Conservation (phyloP, 2,113 vertebrate genomes). For the Apeltes quadracus region DNA sequence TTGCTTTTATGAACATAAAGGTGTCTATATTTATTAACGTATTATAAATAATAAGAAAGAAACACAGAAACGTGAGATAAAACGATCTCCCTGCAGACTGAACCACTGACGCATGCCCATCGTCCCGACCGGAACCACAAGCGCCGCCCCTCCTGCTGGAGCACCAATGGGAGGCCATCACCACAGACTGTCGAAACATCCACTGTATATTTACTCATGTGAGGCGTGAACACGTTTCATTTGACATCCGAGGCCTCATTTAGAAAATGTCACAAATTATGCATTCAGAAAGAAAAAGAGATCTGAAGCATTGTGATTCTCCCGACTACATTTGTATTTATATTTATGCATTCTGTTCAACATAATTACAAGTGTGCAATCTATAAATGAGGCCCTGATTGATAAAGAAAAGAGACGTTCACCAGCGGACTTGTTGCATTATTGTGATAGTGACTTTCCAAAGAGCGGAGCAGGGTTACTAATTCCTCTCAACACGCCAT, state of each 20-base stretch:
- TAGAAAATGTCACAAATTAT: constrained; percentile 17
- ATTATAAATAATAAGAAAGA: neutral
- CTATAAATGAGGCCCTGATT: constrained; percentile 23
- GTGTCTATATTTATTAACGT: no score
- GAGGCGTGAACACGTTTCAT: constrained; percentile 13
- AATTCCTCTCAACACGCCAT: constrained; percentile 18
- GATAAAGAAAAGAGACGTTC: neutral
- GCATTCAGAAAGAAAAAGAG: neutral
- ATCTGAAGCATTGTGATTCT: neutral
- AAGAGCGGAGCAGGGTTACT: neutral
- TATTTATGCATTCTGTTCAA: constrained; percentile 3
- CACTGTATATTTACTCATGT: constrained; percentile 29
- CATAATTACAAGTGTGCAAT: neutral
- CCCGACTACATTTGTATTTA: neutral
- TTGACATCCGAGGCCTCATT: constrained; percentile 31
- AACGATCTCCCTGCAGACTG: constrained; percentile 12
- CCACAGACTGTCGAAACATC: constrained; percentile 34
- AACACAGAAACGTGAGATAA: neutral
- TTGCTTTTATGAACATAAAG: neutral
- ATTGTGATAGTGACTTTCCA: neutral
- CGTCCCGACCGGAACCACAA: constrained; percentile 38
- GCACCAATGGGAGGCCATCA: constrained; percentile 50
- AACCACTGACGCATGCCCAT: constrained; percentile 45
- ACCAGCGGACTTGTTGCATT: neutral
- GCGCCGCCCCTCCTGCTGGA: constrained; percentile 41